Evolutionary conservation across 2,113 vertebrate genomes (phyloP).

Genomic region (Charadrius vociferus): DNA sequence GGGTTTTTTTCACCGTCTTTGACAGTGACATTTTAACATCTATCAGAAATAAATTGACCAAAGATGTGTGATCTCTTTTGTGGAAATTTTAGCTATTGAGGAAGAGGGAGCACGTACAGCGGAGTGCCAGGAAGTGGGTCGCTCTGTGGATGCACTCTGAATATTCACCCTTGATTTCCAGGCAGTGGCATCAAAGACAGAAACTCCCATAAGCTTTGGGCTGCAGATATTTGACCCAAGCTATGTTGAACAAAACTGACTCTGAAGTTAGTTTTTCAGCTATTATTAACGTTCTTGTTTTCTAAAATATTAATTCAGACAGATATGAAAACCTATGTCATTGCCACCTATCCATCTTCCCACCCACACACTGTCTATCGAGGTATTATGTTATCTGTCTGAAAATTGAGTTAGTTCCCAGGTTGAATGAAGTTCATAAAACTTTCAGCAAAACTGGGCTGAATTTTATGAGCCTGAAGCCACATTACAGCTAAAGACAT

Average conservation of each 20-base stretch:
- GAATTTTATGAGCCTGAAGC: conserved; percentile 1
- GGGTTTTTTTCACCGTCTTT: not conserved
- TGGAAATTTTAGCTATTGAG: not conserved
- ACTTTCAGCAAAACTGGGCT: not conserved
- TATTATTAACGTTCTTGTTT: conserved; percentile 24
- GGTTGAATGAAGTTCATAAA: conserved; percentile 7
- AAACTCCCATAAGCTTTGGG: not conserved
- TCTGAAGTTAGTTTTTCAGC: conserved; percentile 1
- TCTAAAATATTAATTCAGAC: conserved; percentile 13
- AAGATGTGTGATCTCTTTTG: not conserved
- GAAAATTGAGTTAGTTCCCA: conserved; percentile 16
- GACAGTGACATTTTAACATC: not conserved
- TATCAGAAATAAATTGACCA: not conserved
- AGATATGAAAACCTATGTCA: not conserved
- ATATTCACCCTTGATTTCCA: not conserved
- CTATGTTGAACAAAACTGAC: not conserved
- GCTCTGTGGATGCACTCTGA: not conserved
- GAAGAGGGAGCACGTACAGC: not conserved
- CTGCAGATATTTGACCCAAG: not conserved
- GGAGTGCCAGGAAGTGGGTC: not conserved
- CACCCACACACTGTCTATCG: not conserved
- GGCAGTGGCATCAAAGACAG: not conserved
- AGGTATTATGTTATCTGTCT: not conserved
- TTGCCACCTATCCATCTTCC: not conserved
- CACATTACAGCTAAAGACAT: not conserved